Conservation (phyloP, 2,113 vertebrate species). For the Python bivittatus region DNA sequence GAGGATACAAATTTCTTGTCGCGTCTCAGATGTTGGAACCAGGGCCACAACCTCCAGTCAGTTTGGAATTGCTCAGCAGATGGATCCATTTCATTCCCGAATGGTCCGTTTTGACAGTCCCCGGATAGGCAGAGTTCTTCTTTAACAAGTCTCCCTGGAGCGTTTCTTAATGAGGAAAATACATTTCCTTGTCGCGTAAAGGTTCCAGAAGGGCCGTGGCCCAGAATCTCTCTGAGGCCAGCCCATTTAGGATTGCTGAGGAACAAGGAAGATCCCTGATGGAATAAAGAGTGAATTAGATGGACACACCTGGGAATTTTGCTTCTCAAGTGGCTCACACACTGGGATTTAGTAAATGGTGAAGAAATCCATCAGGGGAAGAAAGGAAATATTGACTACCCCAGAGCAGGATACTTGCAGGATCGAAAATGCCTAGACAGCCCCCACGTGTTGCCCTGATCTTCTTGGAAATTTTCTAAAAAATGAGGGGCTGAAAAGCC, state of each 20-base stretch:
- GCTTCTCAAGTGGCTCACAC: background rate
- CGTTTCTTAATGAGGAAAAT: background rate
- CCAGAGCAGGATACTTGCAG: background rate
- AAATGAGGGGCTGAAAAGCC: background rate
- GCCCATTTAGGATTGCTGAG: background rate
- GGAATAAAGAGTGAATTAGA: background rate
- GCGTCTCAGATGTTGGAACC: background rate
- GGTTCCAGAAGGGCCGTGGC: background rate
- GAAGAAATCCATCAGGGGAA: background rate
- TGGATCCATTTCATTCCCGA: background rate
- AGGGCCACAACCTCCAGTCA: background rate
- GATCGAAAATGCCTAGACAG: background rate
- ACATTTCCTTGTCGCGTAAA: background rate
- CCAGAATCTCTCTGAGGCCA: background rate
- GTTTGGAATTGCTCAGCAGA: background rate
- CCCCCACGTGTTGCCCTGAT: background rate
- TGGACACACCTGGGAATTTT: background rate
- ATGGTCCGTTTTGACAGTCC: background rate
- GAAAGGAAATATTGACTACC: background rate
- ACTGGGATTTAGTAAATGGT: background rate
- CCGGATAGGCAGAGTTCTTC: background rate
- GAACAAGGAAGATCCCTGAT: background rate
- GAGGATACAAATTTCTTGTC: background rate
- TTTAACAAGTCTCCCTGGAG: background rate
- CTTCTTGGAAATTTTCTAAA: background rate